These are phyloP conservation scores for Eudyptes chrysolophus DNA, from an alignment of 2,113 vertebrate genomes.

Conservation along the genomic window DNA sequence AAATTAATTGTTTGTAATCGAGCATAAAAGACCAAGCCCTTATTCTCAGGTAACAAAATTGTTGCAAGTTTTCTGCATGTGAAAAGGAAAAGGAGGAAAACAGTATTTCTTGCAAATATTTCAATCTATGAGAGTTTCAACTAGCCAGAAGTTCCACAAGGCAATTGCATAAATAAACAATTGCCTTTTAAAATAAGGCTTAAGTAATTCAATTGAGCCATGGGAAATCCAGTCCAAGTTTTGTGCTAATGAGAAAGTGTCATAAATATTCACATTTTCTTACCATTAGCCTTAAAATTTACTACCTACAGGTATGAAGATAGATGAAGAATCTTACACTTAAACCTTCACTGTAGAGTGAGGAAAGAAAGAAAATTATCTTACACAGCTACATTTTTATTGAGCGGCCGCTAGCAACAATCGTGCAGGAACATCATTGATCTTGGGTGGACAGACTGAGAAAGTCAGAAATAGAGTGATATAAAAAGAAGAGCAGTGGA, in stretches of 20 bases:
- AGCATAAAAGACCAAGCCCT: neutral
- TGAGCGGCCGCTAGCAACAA: neutral
- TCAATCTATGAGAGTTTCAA: neutral
- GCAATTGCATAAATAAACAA: constrained; percentile 62
- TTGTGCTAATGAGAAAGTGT: constrained; percentile 30
- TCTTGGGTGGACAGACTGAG: neutral
- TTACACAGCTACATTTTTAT: constrained; percentile 18
- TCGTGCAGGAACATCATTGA: neutral
- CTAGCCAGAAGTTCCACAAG: constrained; percentile 3
- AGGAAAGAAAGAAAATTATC: constrained; percentile 40
- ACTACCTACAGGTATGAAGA: constrained; percentile 24
- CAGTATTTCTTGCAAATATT: neutral
- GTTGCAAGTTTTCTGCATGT: neutral
- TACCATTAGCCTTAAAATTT: constrained; percentile 44
- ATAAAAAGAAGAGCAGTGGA: neutral
- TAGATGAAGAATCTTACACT: neutral
- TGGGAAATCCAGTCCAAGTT: constrained; percentile 19
- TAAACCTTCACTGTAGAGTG: neutral
- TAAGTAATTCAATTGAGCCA: constrained; percentile 49
- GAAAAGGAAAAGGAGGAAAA: neutral
- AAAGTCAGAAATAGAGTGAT: neutral
- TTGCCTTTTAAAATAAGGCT: constrained; percentile 19
- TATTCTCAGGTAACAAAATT: neutral
- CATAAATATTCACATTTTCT: constrained; percentile 67
- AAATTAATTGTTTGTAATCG: neutral